A percentile compares a stretch with the other conserved stretches of the same genome.
phyloP scores from a whole-genome alignment of 2,888 invertebrate genomes.

The Rhabditoides inermis region DNA sequence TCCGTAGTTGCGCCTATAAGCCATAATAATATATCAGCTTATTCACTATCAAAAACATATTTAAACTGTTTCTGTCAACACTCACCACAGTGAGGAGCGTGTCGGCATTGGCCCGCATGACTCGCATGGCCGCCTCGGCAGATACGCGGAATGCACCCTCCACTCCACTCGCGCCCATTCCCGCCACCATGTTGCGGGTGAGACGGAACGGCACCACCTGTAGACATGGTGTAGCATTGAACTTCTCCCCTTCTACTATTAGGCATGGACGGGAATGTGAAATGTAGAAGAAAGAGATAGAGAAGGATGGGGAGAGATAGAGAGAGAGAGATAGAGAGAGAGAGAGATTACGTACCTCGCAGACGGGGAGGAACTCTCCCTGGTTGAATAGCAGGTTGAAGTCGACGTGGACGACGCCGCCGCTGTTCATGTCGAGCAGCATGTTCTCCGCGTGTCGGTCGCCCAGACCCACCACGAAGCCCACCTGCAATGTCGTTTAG shows the following conservation, averaged over 20 bases:
- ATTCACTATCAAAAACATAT: too few species aligned
- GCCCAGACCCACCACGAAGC: conserved; percentile 44
- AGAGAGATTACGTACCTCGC: conserved; percentile 26
- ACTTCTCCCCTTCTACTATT: background rate
- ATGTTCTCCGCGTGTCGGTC: conserved; percentile 58
- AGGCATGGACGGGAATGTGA: too few species aligned
- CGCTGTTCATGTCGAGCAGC: conserved; percentile 78
- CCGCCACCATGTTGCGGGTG: conserved; percentile 90
- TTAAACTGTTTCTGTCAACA: background rate
- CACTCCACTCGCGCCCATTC: conserved; percentile 79
- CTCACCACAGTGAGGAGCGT: conserved; percentile 74
- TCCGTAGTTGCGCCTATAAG: too few species aligned
- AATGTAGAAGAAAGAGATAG: background rate
- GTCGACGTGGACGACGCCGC: conserved; percentile 92
- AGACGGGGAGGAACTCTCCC: conserved; percentile 35
- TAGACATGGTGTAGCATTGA: background rate
- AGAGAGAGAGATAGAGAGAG: background rate
- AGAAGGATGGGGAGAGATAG: background rate
- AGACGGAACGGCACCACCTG: conserved; percentile 68
- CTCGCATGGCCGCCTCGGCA: conserved; percentile 56
- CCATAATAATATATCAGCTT: too few species aligned
- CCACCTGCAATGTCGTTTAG: too few species aligned
- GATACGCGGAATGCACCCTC: conserved; percentile 64
- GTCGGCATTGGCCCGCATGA: conserved; percentile 74
- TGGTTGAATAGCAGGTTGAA: conserved; percentile 94